Evolutionary conservation across 2,888 invertebrate species (phyloP).

Genomic region (Callimorpha dominula): DNA sequence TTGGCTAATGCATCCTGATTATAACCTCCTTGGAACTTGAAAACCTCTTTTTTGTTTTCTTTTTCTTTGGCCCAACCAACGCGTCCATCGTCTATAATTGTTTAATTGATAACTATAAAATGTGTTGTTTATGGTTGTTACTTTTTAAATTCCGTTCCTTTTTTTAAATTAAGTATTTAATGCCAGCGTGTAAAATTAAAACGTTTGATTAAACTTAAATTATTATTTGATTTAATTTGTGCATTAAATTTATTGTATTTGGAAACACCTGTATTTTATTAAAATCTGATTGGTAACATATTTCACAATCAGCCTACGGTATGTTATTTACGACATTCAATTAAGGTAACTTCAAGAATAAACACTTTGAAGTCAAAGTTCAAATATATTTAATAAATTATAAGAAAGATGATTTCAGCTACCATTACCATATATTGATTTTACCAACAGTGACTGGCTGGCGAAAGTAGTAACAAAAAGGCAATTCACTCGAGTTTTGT

Average conservation of each 20-base stretch:
- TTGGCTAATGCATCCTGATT: constrained; percentile 44
- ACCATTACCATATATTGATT: too few species aligned
- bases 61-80: constrained; percentile 19
- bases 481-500: too few species aligned
- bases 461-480: too few species aligned
- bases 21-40: constrained; percentile 39
- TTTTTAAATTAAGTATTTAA: constrained; percentile 49
- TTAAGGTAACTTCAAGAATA: too few species aligned
- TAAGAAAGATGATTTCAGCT: too few species aligned
- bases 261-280: neutral
- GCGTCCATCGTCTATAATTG: constrained; percentile 47
- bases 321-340: too few species aligned
- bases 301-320: too few species aligned
- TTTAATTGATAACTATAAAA: constrained; percentile 52
- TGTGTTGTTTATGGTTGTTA: constrained; percentile 39
- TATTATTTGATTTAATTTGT: constrained; percentile 26
- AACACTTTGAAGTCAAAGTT: too few species aligned
- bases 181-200: constrained; percentile 21
- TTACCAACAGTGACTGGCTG: too few species aligned
- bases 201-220: constrained; percentile 17
- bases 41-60: constrained; percentile 28
- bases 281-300: neutral
- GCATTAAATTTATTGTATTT: constrained; percentile 18
- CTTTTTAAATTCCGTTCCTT: constrained; percentile 28
- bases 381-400: too few species aligned